Evolutionary conservation across 2,888 invertebrate species (phyloP), one percentile per base, ranked within the genome.

Genomic region (Meloe dianella): DNA sequence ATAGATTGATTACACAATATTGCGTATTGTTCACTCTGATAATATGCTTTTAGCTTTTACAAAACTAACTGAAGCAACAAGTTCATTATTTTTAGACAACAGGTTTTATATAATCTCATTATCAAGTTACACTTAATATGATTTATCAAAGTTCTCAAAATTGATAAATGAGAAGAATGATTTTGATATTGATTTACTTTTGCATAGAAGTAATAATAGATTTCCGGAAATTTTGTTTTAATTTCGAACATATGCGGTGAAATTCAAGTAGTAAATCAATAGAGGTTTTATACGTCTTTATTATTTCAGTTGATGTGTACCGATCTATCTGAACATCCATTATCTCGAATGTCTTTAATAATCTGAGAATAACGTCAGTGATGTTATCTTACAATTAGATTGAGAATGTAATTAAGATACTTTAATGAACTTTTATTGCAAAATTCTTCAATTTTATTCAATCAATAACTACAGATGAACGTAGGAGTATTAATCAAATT

Each of bases 81-180:
- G 67, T 57, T 63, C 60, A 66, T 66, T 63, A 66, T 66, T 66
- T 57, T 14, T 0, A 30, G 51, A 64, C 61, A 64, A 57, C 64
- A 22, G 58, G 4, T 38, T 61, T 63, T 67, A 61, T 61, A 67
- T 67, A 64, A 67, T 67, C 51, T 58, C 38, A 61, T 67, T 64
- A 67, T 64, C 57, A 60, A 64, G 61, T 67, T 67, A 61, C 64
- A 41, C 30, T 41, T 67, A 64, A 67, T 61, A 58, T 35, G 64
- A 67, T 67, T 67, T 67, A 61, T 64, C 61, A 41, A 61, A 7
- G 41, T 27, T 57, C 3, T 1, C 7, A 35, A 35, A 29, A 30
- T 24, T 30, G 56, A 63, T 60, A 58, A 63, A 59, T 66, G 60
- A 60, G 20, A 59, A 41, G 24, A 58, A 30, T 58, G 8, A 27